phyloP scores from a whole-genome alignment of 2,797 vertebrate species.

The Coendou prehensilis region DNA sequence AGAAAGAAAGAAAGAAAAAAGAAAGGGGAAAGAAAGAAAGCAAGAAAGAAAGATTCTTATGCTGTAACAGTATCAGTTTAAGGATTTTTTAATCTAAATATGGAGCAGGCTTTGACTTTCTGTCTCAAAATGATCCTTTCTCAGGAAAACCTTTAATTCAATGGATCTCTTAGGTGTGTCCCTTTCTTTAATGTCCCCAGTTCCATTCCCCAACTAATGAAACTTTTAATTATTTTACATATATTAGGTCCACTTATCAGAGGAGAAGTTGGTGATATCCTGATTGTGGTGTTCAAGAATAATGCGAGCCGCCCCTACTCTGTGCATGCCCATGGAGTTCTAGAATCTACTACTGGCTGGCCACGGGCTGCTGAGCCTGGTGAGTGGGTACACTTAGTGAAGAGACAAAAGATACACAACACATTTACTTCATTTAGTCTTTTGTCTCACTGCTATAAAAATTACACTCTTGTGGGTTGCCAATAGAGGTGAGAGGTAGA shows the following conservation, averaged over 20 bases:
- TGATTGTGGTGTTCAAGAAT: constrained; percentile 90
- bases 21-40: too few relatives aligned
- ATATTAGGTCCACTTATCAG: constrained; percentile 89
- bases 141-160: not conserved
- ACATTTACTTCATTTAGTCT: not conserved
- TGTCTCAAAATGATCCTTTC: not conserved
- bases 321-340: constrained; percentile 88
- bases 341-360: constrained; percentile 81
- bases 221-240: constrained; percentile 51
- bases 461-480: not conserved
- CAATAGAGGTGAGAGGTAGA: not conserved
- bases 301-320: constrained; percentile 88
- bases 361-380: constrained; percentile 85
- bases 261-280: constrained; percentile 90
- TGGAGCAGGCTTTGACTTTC: not conserved
- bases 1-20: too few relatives aligned
- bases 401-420: not conserved
- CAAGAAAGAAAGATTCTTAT: not conserved
- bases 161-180: not conserved
- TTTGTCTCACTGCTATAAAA: constrained; percentile 17
- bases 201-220: constrained; percentile 11
- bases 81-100: constrained; percentile 50
- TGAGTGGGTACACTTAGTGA: constrained; percentile 79
- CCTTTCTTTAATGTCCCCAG: constrained; percentile 19
- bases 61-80: constrained; percentile 2